phyloP scores from a whole-genome alignment of 1,140 invertebrate genomes.

The Conus ventricosus region DNA sequence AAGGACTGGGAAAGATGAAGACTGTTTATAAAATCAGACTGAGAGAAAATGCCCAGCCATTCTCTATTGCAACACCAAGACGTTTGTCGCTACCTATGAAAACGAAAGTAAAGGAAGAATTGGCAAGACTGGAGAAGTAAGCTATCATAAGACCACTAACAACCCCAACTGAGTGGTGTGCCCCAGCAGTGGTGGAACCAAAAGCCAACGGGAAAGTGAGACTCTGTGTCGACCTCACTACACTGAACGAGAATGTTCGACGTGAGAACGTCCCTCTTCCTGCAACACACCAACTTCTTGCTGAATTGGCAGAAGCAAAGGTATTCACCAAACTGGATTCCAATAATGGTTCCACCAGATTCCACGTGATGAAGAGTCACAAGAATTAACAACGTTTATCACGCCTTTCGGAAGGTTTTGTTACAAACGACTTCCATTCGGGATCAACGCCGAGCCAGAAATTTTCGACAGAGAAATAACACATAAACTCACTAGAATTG shows the following conservation, averaged over 20 bases:
- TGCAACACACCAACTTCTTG: background rate
- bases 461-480: background rate
- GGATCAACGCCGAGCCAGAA: background rate
- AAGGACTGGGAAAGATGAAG: constrained; percentile 23
- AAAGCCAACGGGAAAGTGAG: constrained; percentile 35
- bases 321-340: background rate
- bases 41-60: constrained; percentile 13
- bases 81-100: background rate
- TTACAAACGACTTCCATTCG: background rate
- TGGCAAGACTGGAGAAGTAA: background rate
- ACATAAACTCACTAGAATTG: background rate
- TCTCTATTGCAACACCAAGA: constrained; percentile 9
- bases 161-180: constrained; percentile 55
- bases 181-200: constrained; percentile 32
- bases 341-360: background rate
- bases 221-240: constrained; percentile 39
- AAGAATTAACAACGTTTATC: background rate
- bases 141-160: constrained; percentile 57
- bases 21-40: constrained; percentile 17
- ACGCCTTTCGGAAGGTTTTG: background rate
- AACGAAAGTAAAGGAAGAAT: constrained; percentile 12
- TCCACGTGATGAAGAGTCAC: background rate
- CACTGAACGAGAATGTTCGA: background rate
- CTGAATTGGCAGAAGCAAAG: background rate
- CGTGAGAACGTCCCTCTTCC: constrained; percentile 4